phyloP scores from a whole-genome alignment of 2,113 vertebrate species.

The Sapayoa aenigma region DNA sequence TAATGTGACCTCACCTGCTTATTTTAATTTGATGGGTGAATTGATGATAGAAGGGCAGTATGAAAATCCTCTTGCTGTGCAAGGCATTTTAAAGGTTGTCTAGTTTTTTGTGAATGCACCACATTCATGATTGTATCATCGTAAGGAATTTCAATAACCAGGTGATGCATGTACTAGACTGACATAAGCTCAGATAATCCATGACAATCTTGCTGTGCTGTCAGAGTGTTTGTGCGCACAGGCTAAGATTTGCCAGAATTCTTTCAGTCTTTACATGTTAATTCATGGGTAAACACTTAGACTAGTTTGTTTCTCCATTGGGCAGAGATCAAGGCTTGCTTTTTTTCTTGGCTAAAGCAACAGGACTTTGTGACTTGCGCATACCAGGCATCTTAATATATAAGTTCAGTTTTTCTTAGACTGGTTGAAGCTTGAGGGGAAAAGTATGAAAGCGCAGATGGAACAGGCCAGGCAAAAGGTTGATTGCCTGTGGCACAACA shows the following conservation, averaged over 20 bases:
- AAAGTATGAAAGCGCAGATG: neutral
- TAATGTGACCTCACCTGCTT: neutral
- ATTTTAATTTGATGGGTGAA: neutral
- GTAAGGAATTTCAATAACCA: neutral
- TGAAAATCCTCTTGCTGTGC: neutral
- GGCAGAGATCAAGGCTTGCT: neutral
- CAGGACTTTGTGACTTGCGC: neutral
- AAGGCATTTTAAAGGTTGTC: neutral
- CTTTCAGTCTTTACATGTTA: neutral
- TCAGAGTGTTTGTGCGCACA: neutral
- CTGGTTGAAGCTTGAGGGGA: neutral
- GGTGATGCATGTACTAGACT: neutral
- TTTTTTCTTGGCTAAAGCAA: neutral
- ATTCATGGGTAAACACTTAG: neutral
- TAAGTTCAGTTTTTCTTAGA: neutral
- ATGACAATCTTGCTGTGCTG: neutral
- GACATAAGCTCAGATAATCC: neutral
- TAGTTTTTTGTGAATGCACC: neutral
- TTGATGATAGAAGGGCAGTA: neutral
- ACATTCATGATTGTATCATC: neutral
- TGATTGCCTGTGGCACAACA: neutral
- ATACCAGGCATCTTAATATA: neutral
- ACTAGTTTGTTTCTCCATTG: neutral
- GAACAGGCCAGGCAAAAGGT: neutral
- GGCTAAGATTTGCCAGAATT: neutral